These are phyloP conservation scores for Carlito syrichta DNA, from an alignment of 2,113 vertebrate species.

Conservation along the genomic window DNA sequence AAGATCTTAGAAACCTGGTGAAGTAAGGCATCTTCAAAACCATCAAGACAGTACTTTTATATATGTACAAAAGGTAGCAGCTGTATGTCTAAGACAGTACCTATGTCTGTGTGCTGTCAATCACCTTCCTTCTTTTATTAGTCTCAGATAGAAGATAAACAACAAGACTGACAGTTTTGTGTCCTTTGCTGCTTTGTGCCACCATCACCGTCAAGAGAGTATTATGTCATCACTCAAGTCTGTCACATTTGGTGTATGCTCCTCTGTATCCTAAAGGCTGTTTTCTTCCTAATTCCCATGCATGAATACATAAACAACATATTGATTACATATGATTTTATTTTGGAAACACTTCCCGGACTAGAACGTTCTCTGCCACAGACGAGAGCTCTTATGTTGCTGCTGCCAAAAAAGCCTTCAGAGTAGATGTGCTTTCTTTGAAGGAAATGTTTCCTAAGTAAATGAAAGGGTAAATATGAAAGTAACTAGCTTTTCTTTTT, in stretches of 20 bases:
- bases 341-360: conserved; percentile 44
- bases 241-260: conserved; percentile 78
- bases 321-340: conserved; percentile 61
- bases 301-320: conserved; percentile 47
- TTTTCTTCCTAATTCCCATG: conserved; percentile 70
- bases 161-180: conserved; percentile 82
- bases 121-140: conserved; percentile 81
- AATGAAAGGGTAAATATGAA: neutral
- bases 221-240: conserved; percentile 81
- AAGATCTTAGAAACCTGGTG: conserved; percentile 45
- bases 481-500: neutral
- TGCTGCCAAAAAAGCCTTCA: neutral
- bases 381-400: neutral
- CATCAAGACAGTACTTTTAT: conserved; percentile 57
- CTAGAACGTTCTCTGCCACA: neutral
- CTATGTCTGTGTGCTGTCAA: conserved; percentile 68
- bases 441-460: neutral
- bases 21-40: conserved; percentile 63
- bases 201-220: conserved; percentile 76
- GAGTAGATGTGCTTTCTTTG: neutral
- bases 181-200: conserved; percentile 83
- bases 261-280: conserved; percentile 69
- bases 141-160: conserved; percentile 82
- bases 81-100: conserved; percentile 52
- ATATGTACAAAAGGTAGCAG: conserved; percentile 46